Evolutionary conservation across 2,888 invertebrate species (phyloP), one percentile per base, ranked within the genome.

Genomic region (Ectropis crepuscularia): DNA sequence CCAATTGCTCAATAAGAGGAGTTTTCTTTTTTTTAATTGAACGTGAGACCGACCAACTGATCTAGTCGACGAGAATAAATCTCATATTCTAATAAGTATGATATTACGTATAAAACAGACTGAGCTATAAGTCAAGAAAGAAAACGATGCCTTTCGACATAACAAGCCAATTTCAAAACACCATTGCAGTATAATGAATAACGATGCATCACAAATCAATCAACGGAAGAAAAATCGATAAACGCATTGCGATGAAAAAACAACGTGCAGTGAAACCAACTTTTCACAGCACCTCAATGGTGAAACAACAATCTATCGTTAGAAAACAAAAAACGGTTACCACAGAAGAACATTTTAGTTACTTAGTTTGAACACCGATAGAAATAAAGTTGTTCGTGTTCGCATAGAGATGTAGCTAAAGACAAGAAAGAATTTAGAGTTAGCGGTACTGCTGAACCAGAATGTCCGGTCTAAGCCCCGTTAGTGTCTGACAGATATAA

Each of bases 391-490:
- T 51, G 0, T n/a, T n/a, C 36, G 37, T 50, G 38, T 45, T 38
- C 10, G 12, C 16, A 54, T 57, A 68, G 43, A 63, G 61, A 65
- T 55, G 57, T 57, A 48, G 49, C 42, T 65, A 61, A 61, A 57
- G 61, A 58, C 58, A 68, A 68, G 60, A 83, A 78, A 83, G 81
- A 83, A 84, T 83, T 81, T 78, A 79, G 76, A 78, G 77, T 76
- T 89, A 90, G 83, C 90, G 90, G 90, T 88, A 85, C 81, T 77
- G 82, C 80, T 83, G 85, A 88, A 88, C 89, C 86, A 86, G 90
- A 88, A 87, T 86, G 81, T 86, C 86, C 86, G 86, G 84, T 84
- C 81, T 74, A 79, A 80, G 78, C 69, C 85, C 91, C 89, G 91
- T 90, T 91, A 90, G 75, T 72, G 76, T 71, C 81, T 81, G 83